Base-by-base conservation (phyloP, 2,888 invertebrate genomes). In the Sinotaia quadrata region DNA sequence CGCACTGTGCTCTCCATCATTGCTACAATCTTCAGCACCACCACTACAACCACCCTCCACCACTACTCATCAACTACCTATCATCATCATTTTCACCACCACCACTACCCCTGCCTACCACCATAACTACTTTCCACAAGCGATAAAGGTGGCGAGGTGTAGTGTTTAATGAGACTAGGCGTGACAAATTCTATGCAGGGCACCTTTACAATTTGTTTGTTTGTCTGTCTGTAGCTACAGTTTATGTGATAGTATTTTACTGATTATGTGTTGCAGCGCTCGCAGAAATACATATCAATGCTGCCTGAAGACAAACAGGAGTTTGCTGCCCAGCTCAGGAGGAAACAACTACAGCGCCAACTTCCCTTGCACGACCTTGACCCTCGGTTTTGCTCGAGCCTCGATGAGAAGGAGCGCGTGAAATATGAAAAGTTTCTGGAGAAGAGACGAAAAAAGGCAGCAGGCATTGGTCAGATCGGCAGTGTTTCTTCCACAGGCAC, bases 311-410 rank as follows among this genome's bases (percentile, higher is more conserved):
- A 83, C 73, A 83, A 83, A 69, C 83, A 83, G 63, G 74, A 81
- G 63, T 83, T 83, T 67, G 83, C 83, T 5, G 78, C 83, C 24
- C 81, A 81, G 57, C 75, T 83, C 21, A 75, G 83, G 54, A 74
- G 83, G 63, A 78, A 78, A 27, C 83, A 83, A 69, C 71, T 83
- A 4, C 83, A 83, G 68, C 72, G 78, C 57, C 83, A 83, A 61
- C 76, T 83, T 54, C 83, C 83, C 33, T 75, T 82, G 4, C 83
- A 83, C 54, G 83, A 83, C 72, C 81, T 83, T 61, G 81, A 83
- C 71, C 77, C 78, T 7, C 77, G 81, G 36, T 81, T 81, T 71
- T 83, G 83, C 70, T 76, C 78, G 67, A 83, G 81, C 62, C 72
- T 81, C 49, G 74, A 80, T 4, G 78, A 78, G 18, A 80, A 76